Evolutionary conservation across 2,797 vertebrate genomes (phyloP), one percentile per base, ranked within the genome.

Genomic region (Acipenser oxyrinchus): DNA sequence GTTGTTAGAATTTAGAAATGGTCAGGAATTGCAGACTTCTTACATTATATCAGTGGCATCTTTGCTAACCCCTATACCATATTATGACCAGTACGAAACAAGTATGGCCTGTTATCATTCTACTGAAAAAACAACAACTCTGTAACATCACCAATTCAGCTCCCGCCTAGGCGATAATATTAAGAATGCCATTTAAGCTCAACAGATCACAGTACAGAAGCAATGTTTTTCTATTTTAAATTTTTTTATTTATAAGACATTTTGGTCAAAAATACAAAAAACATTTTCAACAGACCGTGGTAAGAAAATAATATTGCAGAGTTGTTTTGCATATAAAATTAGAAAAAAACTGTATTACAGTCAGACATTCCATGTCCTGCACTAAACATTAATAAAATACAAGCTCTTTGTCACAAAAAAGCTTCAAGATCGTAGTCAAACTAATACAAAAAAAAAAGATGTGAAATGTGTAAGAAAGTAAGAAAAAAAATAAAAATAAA

Each of bases 281-380:
- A 64, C 58, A 66, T 37, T 51, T 60, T 70, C 59, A 71, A 61
- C 64, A 65, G 49, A 71, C 62, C 65, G 62, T 62, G 60, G 60
- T 70, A 69, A 69, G 68, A 74, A 72, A 78, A 77, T 69, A 67
- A 60, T 64, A 74, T 64, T 49, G 49, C 70, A 15, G 69, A 63
- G 69, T 68, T 74, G 70, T 73, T 62, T 72, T 67, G 72, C 72
- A 77, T 65, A 64, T 50, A 72, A 10, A 65, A 68, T 69, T 69
- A 53, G 60, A 67, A 66, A 64, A 49, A 55, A 71, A 68, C 6
- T 18, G 55, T 15, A 68, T 65, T n/a, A 69, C 1, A 37, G 37
- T 37, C 37, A 37, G 3, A 37, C 37, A 5, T 37, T 37, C 37
- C 37, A 37, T 37, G 5, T 37, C 37, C 37, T 37, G 37, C 37